Base-by-base conservation (phyloP, 2,797 vertebrate species). In the Enteromius radiatus region DNA sequence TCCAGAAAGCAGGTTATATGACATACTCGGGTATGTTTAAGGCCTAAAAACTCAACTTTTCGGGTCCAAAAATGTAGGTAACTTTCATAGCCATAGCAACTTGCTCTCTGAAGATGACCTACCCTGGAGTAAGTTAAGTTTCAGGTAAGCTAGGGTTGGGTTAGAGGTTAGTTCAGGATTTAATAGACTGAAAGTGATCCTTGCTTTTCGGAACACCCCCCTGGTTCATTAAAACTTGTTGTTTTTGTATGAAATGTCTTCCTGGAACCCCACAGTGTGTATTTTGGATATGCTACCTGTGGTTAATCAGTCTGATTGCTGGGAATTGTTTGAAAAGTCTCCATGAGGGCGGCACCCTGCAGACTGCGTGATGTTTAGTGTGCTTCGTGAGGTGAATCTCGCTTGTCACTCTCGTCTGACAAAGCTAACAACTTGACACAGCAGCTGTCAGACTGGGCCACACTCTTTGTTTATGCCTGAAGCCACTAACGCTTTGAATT, bases 401-500 rank as follows among this genome's bases (percentile, higher is more conserved):
- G 79, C 84, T 64, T 82, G 45, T 88, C 71, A 87, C 81, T 81
- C 78, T 84, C 75, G 75, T 87, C 84, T 90, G 83, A 88, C 84
- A 89, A 88, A 89, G 83, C 80, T 90, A 90, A 90, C 88, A 84
- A 73, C n/a, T 26, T 75, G 86, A 76, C 84, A 80, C 74, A 84
- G 80, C 82, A 86, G 78, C 85, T 88, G 85, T 84, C 75, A 23
- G 28, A 84, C 69, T 79, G 82, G 65, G 43, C 52, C 59, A 73
- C 28, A 81, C 71, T 82, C 79, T 90, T 83, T 92, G 91, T 92
- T 90, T 88, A 89, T 86, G 89, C 88, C 90, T 84, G 89, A 83
- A 91, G 92, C 89, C 84, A 84, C 26, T 84, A 87, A 81, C 84
- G 76, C 61, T 52, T 74, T 80, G 81, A 81, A 88, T 88, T 80